These are phyloP conservation scores for Tetropium fuscum DNA, from an alignment of 2,888 invertebrate species.

Conservation along the genomic window DNA sequence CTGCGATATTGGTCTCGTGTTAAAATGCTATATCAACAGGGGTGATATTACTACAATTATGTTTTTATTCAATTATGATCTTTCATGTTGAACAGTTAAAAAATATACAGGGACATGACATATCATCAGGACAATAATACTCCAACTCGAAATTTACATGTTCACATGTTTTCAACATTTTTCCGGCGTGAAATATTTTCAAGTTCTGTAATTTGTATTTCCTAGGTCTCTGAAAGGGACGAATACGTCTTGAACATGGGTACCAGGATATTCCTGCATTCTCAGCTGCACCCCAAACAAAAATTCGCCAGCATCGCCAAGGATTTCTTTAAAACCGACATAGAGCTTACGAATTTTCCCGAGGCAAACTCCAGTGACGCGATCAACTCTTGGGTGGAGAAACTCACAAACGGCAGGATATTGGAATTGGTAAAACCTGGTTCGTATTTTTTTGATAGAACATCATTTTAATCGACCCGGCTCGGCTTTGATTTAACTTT, in stretches of 20 bases:
- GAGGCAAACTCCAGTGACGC: slow-evolving; percentile 66
- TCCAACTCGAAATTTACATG: no score
- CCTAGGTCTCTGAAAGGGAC: slow-evolving; percentile 27
- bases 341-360: slow-evolving; percentile 74
- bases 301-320: slow-evolving; percentile 74
- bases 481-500: no score
- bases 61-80: no score
- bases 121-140: no score
- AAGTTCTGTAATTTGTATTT: slow-evolving; percentile 6
- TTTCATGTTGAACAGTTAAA: no score
- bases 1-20: no score
- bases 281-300: slow-evolving; percentile 69
- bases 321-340: slow-evolving; percentile 75
- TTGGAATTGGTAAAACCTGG: slow-evolving; percentile 74
- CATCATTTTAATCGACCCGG: no score
- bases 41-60: no score
- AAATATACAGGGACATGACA: no score
- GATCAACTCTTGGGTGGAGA: slow-evolving; percentile 86
- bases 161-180: no score
- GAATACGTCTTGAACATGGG: slow-evolving; percentile 64
- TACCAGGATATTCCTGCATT: slow-evolving; percentile 75
- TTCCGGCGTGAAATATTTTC: no score
- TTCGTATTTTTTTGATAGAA: slow-evolving; percentile 53
- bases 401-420: slow-evolving; percentile 81
- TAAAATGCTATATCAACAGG: no score